Conservation (phyloP, 2,888 invertebrate genomes). For the Leucania comma region DNA sequence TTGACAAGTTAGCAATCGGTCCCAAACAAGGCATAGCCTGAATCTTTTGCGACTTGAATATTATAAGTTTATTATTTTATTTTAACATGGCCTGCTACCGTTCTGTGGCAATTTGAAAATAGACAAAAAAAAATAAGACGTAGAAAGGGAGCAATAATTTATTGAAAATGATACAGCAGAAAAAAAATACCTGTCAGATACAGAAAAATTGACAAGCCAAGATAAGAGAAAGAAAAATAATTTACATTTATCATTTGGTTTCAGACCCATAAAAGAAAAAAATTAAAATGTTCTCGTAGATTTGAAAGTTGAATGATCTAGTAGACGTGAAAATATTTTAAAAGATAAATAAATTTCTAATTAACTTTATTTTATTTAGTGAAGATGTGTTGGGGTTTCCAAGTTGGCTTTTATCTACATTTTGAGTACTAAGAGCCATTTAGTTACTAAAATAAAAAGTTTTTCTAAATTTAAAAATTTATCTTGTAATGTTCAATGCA, state of each 20-base stretch:
- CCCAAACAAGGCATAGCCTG: no score
- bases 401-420: conserved; percentile 1
- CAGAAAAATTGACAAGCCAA: not conserved
- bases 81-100: no score
- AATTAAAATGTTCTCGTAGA: not conserved
- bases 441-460: conserved; percentile 2
- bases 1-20: no score
- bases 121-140: no score
- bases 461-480: conserved; percentile 1
- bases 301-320: not conserved
- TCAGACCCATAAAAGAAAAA: not conserved
- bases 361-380: conserved; percentile 16
- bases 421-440: conserved; percentile 16
- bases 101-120: no score
- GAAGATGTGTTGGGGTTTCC: not conserved
- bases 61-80: no score
- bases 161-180: no score
- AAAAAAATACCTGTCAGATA: not conserved
- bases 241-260: not conserved
- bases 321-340: not conserved
- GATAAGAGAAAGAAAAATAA: not conserved
- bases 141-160: no score
- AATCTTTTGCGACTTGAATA: no score
- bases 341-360: conserved; percentile 2
- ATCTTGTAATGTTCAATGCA: not conserved